phyloP scores from a whole-genome alignment of 2,797 vertebrate species.

The Ctenopoma kingsleyae region DNA sequence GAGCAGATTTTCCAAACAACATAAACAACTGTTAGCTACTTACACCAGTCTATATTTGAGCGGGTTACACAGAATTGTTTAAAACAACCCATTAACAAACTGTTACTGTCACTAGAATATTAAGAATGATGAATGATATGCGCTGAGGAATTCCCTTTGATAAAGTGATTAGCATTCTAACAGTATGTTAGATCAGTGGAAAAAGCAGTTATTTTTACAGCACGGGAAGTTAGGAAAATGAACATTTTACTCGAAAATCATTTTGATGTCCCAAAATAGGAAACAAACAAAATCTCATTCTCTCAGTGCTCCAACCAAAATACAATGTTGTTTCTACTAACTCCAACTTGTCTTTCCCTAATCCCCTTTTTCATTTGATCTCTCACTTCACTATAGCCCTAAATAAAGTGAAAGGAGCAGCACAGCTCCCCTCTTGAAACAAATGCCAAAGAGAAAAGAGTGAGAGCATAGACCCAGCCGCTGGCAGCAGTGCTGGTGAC shows the following conservation, averaged over 20 bases:
- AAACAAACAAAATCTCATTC: slow-evolving; percentile 55
- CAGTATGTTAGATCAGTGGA: slow-evolving; percentile 39
- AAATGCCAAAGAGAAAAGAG: slow-evolving; percentile 76
- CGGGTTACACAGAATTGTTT: slow-evolving; percentile 51
- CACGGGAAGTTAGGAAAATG: slow-evolving; percentile 54
- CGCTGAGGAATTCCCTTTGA: slow-evolving; percentile 47
- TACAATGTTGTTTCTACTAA: slow-evolving; percentile 21
- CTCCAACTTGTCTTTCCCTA: slow-evolving; percentile 25
- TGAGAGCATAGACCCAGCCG: slow-evolving; percentile 76
- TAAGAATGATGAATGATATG: slow-evolving; percentile 53
- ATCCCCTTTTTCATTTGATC: slow-evolving; percentile 20
- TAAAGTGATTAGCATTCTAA: slow-evolving; percentile 40
- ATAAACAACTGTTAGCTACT: slow-evolving; percentile 53
- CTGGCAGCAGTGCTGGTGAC: slow-evolving; percentile 24
- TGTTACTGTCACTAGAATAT: slow-evolving; percentile 67
- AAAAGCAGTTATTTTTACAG: slow-evolving; percentile 69
- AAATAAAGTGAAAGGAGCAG: slow-evolving; percentile 79
- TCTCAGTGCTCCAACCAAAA: slow-evolving; percentile 49
- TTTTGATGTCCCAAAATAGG: slow-evolving; percentile 49
- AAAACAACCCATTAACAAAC: slow-evolving; percentile 46
- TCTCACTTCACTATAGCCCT: slow-evolving; percentile 73
- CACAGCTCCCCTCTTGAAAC: slow-evolving; percentile 70
- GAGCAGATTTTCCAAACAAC: slow-evolving; percentile 31
- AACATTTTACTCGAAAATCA: slow-evolving; percentile 30
- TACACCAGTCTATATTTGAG: slow-evolving; percentile 41